These are phyloP conservation scores for Camponotus floridanus DNA, from an alignment of 1,140 invertebrate species.

Conservation along the genomic window DNA sequence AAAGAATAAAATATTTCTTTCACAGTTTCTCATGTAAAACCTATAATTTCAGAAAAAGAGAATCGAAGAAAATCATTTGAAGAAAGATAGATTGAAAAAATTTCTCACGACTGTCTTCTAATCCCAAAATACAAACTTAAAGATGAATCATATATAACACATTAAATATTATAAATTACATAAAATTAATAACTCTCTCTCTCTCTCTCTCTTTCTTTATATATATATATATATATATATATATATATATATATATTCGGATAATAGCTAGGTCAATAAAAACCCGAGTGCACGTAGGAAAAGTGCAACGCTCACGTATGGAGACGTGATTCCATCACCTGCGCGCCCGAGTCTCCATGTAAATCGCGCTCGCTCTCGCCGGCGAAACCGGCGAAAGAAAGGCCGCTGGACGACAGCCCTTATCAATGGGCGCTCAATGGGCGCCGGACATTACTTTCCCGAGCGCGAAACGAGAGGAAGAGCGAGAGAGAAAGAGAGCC, in stretches of 20 bases:
- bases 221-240: neutral
- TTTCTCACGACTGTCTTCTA: neutral
- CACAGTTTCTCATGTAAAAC: neutral
- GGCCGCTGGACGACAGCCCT: neutral
- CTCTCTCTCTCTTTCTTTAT: too few species aligned
- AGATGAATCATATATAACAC: too few species aligned
- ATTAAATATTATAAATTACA: too few species aligned
- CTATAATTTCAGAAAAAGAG: neutral
- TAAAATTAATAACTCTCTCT: slow-evolving; percentile 4
- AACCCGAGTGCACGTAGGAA: neutral
- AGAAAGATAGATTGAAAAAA: neutral
- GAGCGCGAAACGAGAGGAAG: slow-evolving; percentile 25
- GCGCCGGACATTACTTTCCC: slow-evolving; percentile 75
- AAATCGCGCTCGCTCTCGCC: slow-evolving; percentile 55
- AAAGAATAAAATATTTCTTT: neutral
- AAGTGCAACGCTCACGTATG: slow-evolving; percentile 14
- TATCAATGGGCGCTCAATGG: slow-evolving; percentile 79
- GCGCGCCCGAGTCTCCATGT: slow-evolving; percentile 63
- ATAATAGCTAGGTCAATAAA: neutral
- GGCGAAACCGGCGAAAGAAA: slow-evolving; percentile 53
- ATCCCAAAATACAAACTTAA: neutral
- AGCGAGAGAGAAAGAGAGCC: slow-evolving; percentile 31
- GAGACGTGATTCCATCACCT: slow-evolving; percentile 69
- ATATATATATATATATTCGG: neutral
- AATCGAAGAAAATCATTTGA: too few species aligned